Percentiles rank a stretch among this genome's conserved stretches.
Evolutionary conservation across 2,888 invertebrate genomes (phyloP).

Genomic region (Drosophila pegasa): DNA sequence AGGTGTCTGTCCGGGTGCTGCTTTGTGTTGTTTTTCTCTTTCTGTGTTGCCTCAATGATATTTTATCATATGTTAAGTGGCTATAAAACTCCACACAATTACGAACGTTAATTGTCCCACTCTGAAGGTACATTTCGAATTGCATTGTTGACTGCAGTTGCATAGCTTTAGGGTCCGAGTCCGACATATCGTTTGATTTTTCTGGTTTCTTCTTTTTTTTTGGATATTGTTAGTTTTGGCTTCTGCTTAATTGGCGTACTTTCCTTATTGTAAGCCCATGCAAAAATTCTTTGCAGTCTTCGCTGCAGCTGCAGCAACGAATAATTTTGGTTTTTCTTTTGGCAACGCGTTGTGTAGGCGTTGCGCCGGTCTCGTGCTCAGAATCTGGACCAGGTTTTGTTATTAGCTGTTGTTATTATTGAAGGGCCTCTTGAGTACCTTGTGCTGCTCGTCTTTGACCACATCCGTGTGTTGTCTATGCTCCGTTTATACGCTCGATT

Average conservation of each 20-base stretch:
- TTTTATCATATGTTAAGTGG: conserved; percentile 83
- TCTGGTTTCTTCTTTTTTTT: too few species aligned
- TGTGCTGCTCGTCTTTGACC: conserved; percentile 61
- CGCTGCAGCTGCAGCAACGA: conserved; percentile 23
- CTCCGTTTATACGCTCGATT: conserved; percentile 63
- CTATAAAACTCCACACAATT: conserved; percentile 77
- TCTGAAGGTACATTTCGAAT: conserved; percentile 42
- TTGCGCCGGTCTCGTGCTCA: conserved; percentile 72
- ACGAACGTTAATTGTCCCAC: conserved; percentile 65
- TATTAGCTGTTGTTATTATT: conserved; percentile 32
- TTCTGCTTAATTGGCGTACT: conserved; percentile 77
- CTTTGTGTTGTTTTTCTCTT: conserved; percentile 32
- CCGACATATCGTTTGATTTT: conserved; percentile 51
- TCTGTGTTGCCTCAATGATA: conserved; percentile 51
- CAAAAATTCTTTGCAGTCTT: conserved; percentile 26
- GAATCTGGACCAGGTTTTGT: conserved; percentile 17
- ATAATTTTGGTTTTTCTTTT: conserved; percentile 39
- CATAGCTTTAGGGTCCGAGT: conserved; percentile 25
- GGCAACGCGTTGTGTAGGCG: conserved; percentile 32
- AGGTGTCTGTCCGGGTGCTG: conserved; percentile 50
- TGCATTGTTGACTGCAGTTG: conserved; percentile 52
- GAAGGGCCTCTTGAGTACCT: conserved; percentile 57
- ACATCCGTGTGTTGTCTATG: conserved; percentile 63
- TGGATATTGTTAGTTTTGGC: conserved; percentile 55
- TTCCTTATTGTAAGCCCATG: conserved; percentile 33